Evolutionary conservation across 35 echinoderm and acorn worm species (phyloP), one percentile per base, ranked within the genome.

Genomic region (Apostichopus californicus): DNA sequence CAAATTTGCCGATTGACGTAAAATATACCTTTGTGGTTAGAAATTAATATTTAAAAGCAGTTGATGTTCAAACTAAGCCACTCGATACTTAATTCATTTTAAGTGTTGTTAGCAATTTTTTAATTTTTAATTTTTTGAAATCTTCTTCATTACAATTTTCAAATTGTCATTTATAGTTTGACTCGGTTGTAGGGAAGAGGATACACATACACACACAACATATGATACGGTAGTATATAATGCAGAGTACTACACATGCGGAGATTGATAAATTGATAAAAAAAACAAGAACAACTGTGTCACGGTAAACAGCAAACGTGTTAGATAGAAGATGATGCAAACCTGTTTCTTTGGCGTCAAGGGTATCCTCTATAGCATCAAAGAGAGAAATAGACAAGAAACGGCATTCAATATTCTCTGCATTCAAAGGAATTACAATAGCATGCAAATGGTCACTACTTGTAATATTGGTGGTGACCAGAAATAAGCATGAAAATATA

Each of bases 341-440:
- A 85, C 81, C 81, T 85, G 81, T 85, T 85, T 85, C 81, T 85
- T 85, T 54, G 81, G 81, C 18, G 81, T 85, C 81, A 85, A 20
- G 81, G 81, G 81, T 23, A 60, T 85, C 81, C 81, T 85, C 81
- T 85, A 85, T 85, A 58, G 55, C 81, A 55, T 56, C 80, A 55
- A 57, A 58, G 81, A 85, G 81, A 85, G 81, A 85, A 85, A 46
- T 46, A 85, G 81, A 85, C 56, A 85, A 85, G 20, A 83, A 58
- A 85, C 56, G 58, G 81, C 81, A 85, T 85, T 85, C 81, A 85
- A 55, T 46, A 46, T 46, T 54, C 55, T 85, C 55, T 20, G 81
- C 81, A 85, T 85, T 85, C 81, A 56, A 58, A 55, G 54, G 15
- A 83, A 83, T 55, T 56, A 85, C 5, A 9, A 59, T 12, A 85